Conservation (phyloP, 2,888 invertebrate genomes). For the Acanthococcus lagerstroemiae region DNA sequence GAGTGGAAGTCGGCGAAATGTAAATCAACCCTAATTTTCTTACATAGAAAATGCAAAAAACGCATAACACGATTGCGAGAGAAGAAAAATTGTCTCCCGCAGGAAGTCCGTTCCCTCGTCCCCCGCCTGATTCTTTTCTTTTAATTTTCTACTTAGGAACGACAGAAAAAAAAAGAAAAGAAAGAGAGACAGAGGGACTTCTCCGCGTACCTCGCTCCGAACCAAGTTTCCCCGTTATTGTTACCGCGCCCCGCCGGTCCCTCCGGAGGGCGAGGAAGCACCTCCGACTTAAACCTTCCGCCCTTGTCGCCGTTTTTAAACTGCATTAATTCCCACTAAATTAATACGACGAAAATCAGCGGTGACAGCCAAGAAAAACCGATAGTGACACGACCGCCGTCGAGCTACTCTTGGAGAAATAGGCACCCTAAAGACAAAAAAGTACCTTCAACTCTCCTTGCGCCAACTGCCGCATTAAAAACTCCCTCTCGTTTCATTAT, state of each 20-base stretch:
- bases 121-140: background rate
- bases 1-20: background rate
- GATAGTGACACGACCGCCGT: constrained; percentile 12
- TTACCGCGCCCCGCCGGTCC: background rate
- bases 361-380: constrained; percentile 27
- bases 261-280: background rate
- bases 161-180: no score
- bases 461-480: no score
- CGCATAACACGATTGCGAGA: constrained; percentile 14
- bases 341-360: constrained; percentile 28
- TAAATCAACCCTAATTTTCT: background rate
- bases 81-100: constrained; percentile 18
- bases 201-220: no score
- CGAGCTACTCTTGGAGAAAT: background rate
- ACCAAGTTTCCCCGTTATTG: background rate
- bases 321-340: constrained; percentile 29
- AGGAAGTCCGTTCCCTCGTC: background rate
- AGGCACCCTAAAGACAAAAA: no score
- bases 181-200: no score
- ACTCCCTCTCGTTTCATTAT: no score
- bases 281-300: background rate
- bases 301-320: constrained; percentile 20
- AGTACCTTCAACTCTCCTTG: no score
- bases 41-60: constrained; percentile 12
- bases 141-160: no score